A percentile compares a stretch with the other conserved stretches of the same genome.
Evolutionary conservation across 2,797 vertebrate species (phyloP).

Genomic region (Tarsius wallacei): DNA sequence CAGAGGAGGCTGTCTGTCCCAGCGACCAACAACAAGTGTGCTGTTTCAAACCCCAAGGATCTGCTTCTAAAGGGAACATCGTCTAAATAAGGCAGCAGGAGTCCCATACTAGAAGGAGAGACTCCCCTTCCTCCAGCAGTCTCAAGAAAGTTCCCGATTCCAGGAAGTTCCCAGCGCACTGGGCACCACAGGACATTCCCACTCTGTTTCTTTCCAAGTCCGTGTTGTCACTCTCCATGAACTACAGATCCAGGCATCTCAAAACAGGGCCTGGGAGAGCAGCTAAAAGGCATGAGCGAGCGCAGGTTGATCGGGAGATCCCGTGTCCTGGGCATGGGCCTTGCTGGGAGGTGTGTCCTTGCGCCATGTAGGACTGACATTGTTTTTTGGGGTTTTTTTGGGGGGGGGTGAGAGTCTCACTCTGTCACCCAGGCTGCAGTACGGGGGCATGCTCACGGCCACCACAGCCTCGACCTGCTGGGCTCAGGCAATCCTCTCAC

Average conservation of each 20-base stretch:
- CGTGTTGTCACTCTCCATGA: not conserved
- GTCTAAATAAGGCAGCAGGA: not conserved
- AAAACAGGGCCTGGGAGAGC: not conserved
- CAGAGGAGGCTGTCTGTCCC: not conserved
- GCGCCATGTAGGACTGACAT: not conserved
- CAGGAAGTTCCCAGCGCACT: not conserved
- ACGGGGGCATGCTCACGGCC: too few relatives aligned
- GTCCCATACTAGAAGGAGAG: not conserved
- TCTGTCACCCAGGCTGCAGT: too few relatives aligned
- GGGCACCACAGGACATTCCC: not conserved
- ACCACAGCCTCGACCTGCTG: too few relatives aligned
- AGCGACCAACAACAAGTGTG: not conserved
- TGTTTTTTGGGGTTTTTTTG: too few relatives aligned
- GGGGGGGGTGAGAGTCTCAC: too few relatives aligned
- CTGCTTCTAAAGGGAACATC: not conserved
- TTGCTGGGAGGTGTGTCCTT: not conserved
- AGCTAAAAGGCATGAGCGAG: not conserved
- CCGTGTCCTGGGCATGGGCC: not conserved
- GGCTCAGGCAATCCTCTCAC: too few relatives aligned
- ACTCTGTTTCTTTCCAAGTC: not conserved
- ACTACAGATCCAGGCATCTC: not conserved
- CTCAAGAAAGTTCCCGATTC: not conserved
- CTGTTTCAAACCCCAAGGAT: slow-evolving; percentile 26
- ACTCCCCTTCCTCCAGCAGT: not conserved
- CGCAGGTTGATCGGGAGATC: not conserved